These are phyloP conservation scores for Dendroctonus ponderosae DNA, from an alignment of 1,140 invertebrate genomes.

Conservation along the genomic window DNA sequence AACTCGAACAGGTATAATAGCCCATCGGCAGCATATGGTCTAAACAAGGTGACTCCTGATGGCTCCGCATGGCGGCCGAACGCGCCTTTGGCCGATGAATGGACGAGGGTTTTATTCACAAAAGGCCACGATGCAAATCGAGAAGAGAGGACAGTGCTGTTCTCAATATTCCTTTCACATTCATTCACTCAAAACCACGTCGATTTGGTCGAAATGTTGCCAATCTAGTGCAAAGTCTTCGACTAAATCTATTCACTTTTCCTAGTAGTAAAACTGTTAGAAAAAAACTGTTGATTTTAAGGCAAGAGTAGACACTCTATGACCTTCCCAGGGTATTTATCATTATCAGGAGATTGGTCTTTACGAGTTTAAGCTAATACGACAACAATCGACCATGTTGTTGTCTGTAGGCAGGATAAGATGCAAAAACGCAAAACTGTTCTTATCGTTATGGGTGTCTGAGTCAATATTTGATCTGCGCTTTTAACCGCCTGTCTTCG, in stretches of 20 bases:
- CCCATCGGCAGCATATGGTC: conserved; percentile 25
- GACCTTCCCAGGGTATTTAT: conserved; percentile 26
- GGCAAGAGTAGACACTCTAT: not conserved
- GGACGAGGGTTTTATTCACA: conserved; percentile 18
- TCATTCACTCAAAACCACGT: too few relatives aligned
- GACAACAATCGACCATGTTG: conserved; percentile 22
- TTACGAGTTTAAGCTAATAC: conserved; percentile 22
- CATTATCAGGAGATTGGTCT: conserved; percentile 13
- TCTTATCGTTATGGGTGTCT: conserved; percentile 23
- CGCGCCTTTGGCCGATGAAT: conserved; percentile 11
- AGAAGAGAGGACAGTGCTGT: too few relatives aligned
- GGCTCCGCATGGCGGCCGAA: not conserved
- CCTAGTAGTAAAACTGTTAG: too few relatives aligned
- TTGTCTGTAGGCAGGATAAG: conserved; percentile 23
- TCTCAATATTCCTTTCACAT: too few relatives aligned
- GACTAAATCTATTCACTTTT: too few relatives aligned
- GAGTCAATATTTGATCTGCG: conserved; percentile 27
- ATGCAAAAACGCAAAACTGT: conserved; percentile 15
- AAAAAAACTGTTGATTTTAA: too few relatives aligned
- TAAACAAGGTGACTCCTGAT: conserved; percentile 28
- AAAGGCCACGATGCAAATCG: not conserved
- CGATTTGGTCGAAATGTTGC: too few relatives aligned
- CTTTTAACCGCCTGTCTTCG: conserved; percentile 16
- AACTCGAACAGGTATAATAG: conserved; percentile 30
- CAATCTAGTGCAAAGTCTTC: too few relatives aligned